Evolutionary conservation across 2,888 invertebrate genomes (phyloP).

Genomic region (Drosophila monieri): DNA sequence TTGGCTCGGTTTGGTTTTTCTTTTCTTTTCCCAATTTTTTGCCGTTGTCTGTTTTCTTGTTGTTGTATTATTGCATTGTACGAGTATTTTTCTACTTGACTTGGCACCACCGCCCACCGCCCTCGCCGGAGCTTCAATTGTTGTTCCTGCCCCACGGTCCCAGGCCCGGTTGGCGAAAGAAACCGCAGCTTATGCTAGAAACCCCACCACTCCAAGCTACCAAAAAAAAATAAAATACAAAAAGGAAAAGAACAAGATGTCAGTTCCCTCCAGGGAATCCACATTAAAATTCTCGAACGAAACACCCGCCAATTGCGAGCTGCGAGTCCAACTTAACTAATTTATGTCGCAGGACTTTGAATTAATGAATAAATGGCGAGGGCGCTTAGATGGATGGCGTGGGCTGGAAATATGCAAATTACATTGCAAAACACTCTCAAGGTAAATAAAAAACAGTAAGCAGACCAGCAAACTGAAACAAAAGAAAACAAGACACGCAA

Average conservation of each 20-base stretch:
- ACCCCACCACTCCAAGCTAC: not conserved
- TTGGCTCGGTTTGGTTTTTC: constrained; percentile 43
- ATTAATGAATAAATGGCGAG: constrained; percentile 79
- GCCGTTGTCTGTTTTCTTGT: constrained; percentile 22
- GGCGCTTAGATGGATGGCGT: constrained; percentile 74
- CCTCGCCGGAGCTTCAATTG: constrained; percentile 51
- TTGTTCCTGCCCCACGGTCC: constrained; percentile 57
- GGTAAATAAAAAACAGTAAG: constrained; percentile 43
- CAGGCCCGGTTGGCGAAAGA: constrained; percentile 64
- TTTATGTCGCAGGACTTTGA: constrained; percentile 78
- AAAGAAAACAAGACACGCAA: constrained; percentile 67
- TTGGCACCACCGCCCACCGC: constrained; percentile 68
- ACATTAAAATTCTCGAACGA: constrained; percentile 77
- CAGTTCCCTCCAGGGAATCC: constrained; percentile 45
- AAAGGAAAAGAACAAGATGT: constrained; percentile 21
- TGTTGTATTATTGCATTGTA: constrained; percentile 71
- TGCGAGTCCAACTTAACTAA: constrained; percentile 75
- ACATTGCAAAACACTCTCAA: constrained; percentile 55
- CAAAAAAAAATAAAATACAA: not conserved
- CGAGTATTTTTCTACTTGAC: constrained; percentile 79
- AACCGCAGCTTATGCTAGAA: constrained; percentile 73
- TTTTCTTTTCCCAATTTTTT: constrained; percentile 27
- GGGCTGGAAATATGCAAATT: constrained; percentile 69
- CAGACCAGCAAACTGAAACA: constrained; percentile 45
- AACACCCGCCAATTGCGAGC: constrained; percentile 43